phyloP scores from a whole-genome alignment of 2,113 vertebrate species.

The Tupaia chinensis region DNA sequence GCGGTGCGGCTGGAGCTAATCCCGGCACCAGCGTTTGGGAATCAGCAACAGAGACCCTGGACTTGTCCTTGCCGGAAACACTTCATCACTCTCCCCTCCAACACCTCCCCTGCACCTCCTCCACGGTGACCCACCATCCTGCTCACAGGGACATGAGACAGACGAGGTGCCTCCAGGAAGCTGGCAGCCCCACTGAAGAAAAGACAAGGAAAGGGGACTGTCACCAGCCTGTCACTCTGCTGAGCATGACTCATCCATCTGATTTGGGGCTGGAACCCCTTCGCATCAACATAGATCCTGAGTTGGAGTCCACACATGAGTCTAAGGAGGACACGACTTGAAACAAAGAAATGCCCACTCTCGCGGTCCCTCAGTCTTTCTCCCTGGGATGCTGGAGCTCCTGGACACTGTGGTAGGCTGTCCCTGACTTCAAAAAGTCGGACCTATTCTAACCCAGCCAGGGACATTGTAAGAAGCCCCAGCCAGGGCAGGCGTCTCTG shows the following conservation, averaged over 20 bases:
- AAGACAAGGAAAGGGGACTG: neutral
- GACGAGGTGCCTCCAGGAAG: neutral
- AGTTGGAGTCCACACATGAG: fast-evolving
- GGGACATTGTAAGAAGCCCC: neutral
- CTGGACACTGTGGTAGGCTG: fast-evolving
- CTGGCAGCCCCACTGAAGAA: neutral
- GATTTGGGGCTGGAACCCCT: neutral
- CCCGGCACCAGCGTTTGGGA: neutral
- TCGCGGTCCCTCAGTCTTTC: neutral
- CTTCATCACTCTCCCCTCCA: neutral
- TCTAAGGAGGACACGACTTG: neutral
- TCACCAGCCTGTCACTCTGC: conserved; percentile 20
- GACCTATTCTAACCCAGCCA: too few species aligned
- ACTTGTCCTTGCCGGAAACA: fast-evolving
- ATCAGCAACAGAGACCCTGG: neutral
- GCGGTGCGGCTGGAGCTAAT: fast-evolving
- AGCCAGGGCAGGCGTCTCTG: neutral
- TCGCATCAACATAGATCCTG: neutral
- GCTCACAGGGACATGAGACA: neutral
- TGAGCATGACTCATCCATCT: neutral
- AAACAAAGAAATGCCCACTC: neutral
- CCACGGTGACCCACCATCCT: fast-evolving
- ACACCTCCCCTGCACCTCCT: fast-evolving
- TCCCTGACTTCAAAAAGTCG: neutral
- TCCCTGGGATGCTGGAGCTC: neutral